These are phyloP conservation scores for Chromobotia macracanthus DNA, from an alignment of 2,797 vertebrate genomes.

Conservation along the genomic window DNA sequence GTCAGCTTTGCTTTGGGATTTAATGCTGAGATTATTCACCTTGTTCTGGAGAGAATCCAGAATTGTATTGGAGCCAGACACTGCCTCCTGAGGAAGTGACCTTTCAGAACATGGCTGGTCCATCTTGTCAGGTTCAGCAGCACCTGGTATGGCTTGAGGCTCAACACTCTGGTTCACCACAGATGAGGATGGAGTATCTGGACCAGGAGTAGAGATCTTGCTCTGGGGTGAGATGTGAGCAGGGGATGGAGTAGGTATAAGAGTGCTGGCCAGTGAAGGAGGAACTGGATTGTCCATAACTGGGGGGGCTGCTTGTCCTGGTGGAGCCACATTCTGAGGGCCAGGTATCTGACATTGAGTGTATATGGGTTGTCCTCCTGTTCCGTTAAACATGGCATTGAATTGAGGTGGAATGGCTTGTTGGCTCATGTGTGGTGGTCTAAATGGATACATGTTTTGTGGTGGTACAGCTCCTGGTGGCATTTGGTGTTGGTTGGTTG, in stretches of 20 bases:
- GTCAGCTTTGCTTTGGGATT: constrained; percentile 11
- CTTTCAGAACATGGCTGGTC: background rate
- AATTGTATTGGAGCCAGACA: background rate
- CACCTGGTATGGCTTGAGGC: background rate
- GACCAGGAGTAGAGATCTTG: background rate
- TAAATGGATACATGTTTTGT: constrained; percentile 25
- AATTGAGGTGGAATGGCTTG: constrained; percentile 57
- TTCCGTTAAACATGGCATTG: constrained; percentile 55
- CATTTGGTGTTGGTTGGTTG: constrained; percentile 40
- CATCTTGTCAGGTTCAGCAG: background rate
- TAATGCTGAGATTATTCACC: constrained; percentile 46
- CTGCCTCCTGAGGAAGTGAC: background rate
- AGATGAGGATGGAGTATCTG: constrained; percentile 39
- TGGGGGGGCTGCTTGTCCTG: constrained; percentile 38
- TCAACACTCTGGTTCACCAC: constrained; percentile 22
- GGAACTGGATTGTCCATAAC: constrained; percentile 50
- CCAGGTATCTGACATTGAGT: constrained; percentile 47
- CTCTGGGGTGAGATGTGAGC: constrained; percentile 36
- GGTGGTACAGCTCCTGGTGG: constrained; percentile 34
- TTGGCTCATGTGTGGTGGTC: constrained; percentile 55
- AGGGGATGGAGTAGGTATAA: constrained; percentile 50
- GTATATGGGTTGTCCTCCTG: constrained; percentile 29
- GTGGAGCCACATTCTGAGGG: constrained; percentile 47
- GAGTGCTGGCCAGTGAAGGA: constrained; percentile 39
- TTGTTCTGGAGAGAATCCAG: constrained; percentile 35